phyloP scores from a whole-genome alignment of 2,113 vertebrate species.

The Chamaetylas fuelleborni region DNA sequence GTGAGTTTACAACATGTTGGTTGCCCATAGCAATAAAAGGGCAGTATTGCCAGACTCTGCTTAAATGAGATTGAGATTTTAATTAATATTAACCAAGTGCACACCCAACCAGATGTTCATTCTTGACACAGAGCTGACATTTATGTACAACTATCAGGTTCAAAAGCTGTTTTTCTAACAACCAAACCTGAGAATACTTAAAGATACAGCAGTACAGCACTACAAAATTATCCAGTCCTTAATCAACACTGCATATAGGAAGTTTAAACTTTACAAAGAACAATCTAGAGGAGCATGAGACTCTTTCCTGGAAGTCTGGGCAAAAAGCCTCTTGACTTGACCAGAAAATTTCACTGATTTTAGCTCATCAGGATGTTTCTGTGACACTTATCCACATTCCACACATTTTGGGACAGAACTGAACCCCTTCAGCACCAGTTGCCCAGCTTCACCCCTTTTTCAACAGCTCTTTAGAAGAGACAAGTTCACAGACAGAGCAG shows the following conservation, averaged over 20 bases:
- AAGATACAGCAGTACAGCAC: neutral
- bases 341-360: neutral
- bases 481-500: neutral
- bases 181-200: neutral
- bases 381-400: neutral
- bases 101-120: neutral
- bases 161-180: neutral
- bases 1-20: neutral
- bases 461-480: neutral
- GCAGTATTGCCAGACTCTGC: neutral
- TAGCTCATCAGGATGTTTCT: neutral
- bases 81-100: neutral
- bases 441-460: neutral
- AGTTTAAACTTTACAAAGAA: neutral
- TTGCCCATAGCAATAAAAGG: constrained; percentile 35
- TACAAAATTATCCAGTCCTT: neutral
- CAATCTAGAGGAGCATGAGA: neutral
- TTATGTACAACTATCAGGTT: neutral
- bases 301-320: neutral
- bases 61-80: neutral
- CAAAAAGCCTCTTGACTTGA: neutral
- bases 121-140: neutral
- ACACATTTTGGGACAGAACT: neutral
- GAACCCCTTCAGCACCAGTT: neutral
- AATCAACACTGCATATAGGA: neutral